A percentile compares a stretch with the other conserved stretches of the same genome.
These are phyloP conservation scores for Botrylloides violaceus DNA, from an alignment of 23 tunicate genomes.

Conservation along the genomic window DNA sequence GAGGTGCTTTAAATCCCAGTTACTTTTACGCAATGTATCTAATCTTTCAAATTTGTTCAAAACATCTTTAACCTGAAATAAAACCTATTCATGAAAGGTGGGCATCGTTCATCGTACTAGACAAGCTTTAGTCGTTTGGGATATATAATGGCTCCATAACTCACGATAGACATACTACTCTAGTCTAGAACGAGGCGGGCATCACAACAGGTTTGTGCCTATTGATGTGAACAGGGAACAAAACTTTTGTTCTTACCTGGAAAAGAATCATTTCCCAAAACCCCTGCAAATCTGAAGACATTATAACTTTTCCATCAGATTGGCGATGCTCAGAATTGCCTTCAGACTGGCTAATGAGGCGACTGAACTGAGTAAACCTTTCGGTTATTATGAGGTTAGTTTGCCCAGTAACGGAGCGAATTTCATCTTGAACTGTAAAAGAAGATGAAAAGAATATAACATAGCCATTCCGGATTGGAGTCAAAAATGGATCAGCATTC, in stretches of 20 bases:
- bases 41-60: conserved; percentile 28
- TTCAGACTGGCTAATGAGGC: conserved; percentile 54
- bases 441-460: no score
- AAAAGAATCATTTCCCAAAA: conserved; percentile 93
- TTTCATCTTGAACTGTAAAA: conserved; percentile 72
- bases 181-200: no score
- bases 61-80: no score
- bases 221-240: no score
- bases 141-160: no score
- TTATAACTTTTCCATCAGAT: conserved; percentile 29
- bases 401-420: conserved; percentile 77
- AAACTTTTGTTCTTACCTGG: conserved; percentile 39
- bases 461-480: no score
- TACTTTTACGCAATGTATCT: conserved; percentile 11
- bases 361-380: conserved; percentile 59
- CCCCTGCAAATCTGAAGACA: conserved; percentile 65
- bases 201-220: no score
- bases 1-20: conserved; percentile 5
- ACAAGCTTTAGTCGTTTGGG: no score
- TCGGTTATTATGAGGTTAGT: conserved; percentile 64
- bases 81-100: no score
- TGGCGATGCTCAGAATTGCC: conserved; percentile 14
- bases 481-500: no score
- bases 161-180: no score
- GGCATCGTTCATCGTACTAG: no score